phyloP scores from a whole-genome alignment of 2,797 vertebrate species.

The Fratercula arctica region DNA sequence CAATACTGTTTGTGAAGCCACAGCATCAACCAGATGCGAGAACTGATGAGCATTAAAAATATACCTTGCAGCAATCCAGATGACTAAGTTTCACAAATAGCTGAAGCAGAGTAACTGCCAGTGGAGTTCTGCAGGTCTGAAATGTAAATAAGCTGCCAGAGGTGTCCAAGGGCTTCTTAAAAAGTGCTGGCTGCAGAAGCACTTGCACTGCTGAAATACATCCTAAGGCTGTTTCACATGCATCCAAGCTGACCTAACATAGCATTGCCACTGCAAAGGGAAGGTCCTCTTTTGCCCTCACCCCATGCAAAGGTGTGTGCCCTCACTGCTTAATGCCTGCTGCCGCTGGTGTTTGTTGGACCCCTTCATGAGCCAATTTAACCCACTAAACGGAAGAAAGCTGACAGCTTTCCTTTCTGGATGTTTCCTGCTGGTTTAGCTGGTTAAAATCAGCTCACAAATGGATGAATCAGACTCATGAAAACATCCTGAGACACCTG shows the following conservation, averaged over 20 bases:
- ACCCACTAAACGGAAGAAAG: background rate
- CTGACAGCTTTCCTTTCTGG: background rate
- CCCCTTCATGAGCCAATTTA: background rate
- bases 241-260: background rate
- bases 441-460: background rate
- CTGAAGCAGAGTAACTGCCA: background rate
- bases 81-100: background rate
- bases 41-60: background rate
- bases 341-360: background rate
- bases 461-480: background rate
- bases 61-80: background rate
- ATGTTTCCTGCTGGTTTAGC: background rate
- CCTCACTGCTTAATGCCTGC: background rate
- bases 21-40: background rate
- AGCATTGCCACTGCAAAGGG: background rate
- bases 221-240: background rate
- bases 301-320: fast-evolving
- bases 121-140: background rate
- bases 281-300: background rate
- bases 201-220: background rate
- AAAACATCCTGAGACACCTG: background rate
- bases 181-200: background rate
- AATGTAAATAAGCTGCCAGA: background rate
- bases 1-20: background rate
- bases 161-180: background rate